Percentiles rank a stretch among this genome's conserved stretches.
Conservation (phyloP, 2,797 vertebrate genomes). For the Falco berigora region DNA sequence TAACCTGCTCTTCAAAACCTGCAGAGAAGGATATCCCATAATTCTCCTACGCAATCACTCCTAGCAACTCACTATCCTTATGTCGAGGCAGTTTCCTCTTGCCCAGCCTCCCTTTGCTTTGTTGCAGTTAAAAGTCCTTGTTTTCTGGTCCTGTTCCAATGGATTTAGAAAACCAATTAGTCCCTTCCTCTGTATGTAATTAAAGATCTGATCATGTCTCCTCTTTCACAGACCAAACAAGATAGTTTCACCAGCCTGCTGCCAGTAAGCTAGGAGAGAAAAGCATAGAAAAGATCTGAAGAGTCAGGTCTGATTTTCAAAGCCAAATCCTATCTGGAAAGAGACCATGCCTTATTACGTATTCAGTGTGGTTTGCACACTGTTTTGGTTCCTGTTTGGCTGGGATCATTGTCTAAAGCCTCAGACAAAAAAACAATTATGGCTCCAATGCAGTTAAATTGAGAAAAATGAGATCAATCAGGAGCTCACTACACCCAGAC, state of each 20-base stretch:
- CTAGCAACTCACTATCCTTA: neutral
- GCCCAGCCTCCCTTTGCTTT: neutral
- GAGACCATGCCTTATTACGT: neutral
- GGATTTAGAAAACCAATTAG: neutral
- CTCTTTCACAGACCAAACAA: neutral
- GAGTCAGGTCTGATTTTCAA: neutral
- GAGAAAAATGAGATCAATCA: neutral
- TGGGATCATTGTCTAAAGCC: neutral
- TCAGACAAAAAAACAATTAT: neutral
- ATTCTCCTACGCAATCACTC: neutral
- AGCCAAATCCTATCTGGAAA: neutral
- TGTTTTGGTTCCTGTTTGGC: slow-evolving; percentile 11
- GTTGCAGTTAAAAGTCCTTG: neutral
- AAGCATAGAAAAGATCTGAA: neutral
- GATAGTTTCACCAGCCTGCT: neutral
- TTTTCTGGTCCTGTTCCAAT: neutral
- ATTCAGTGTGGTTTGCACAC: neutral
- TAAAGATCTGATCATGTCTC: neutral
- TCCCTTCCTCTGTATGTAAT: neutral
- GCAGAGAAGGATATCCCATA: neutral
- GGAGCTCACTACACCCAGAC: neutral
- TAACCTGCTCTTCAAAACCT: neutral
- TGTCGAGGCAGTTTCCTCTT: neutral
- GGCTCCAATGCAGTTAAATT: neutral
- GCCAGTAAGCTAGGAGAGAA: neutral